Base-by-base conservation (phyloP, 2,797 vertebrate genomes). In the Alectoris magna region DNA sequence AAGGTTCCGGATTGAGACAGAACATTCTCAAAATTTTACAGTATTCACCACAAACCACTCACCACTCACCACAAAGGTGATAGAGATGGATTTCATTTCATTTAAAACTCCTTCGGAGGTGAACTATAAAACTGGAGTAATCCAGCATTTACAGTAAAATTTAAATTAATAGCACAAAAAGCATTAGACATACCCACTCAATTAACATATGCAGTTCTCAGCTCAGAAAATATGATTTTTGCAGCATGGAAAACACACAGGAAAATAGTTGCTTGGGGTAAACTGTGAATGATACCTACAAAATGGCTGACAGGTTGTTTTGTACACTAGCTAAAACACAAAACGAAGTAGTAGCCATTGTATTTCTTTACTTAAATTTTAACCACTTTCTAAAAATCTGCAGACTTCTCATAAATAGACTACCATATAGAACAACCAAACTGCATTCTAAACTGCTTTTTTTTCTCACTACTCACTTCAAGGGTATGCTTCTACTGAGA, bases 11-110 rank as follows among this genome's bases (percentile, higher is more conserved):
- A 8, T 55, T 55, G 22, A 85, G 55, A 59, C 12, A 93, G 36
- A 70, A 76, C 18, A 69, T 58, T 82, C 60, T 71, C 48, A 74
- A 85, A 44, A 74, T 79, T 91, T 95, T 69, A 84, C 14, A 68
- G 9, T 44, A 58, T 60, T 34, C 34, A 34, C 34, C 34, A 34
- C 34, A 34, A 34, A 34, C 34, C 34, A 34, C 34, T 34, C 68
- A n/a, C n/a, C n/a, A n/a, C 31, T 64, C 68, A 43, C 8, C 90
- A 43, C 21, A 94, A 94, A 94, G 71, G 27, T 55, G 9, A 44
- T 3, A 79, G 49, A 92, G 4, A 92, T 27, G 1, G 9, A 76
- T 92, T 88, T 46, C 64, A 80, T 23, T 31, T 87, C 88, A 80
- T 86, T 63, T 66, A 79, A 93, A 93, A 29, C 0, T 75, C 19